Base-by-base conservation (phyloP, 1,140 invertebrate species). In the Drosophila orosa region DNA sequence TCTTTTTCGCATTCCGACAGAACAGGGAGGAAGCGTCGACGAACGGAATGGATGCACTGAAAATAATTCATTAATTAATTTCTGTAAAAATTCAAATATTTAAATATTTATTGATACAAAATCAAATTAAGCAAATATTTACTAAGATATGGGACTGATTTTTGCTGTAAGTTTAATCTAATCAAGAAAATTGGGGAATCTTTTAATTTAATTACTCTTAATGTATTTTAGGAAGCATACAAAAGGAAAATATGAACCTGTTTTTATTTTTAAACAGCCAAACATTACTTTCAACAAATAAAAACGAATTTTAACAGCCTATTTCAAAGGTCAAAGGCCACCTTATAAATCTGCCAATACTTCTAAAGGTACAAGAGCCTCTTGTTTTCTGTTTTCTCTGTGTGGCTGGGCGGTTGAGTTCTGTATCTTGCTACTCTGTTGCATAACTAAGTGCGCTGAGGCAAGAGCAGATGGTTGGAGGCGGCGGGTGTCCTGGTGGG, bases 381-480 rank as follows among this genome's bases (percentile, higher is more conserved):
- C 12, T 22, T 5, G 3, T 13, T 22, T 15, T 19, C 7, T 9
- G 15, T 22, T 52, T 52, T 52, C 50, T 35, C 29, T 33, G 29
- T 52, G 58, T 40, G 42, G 29, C 52, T 62, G 39, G 56, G 19
- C 27, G 61, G 47, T 31, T 27, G 63, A 33, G 31, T 63, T 33
- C 40, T 68, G 40, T 69, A 83, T 60, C 81, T 80, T 66, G 66
- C 69, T 57, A 73, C 79, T 71, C 65, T 80, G 77, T 89, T 89
- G 84, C 80, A 89, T 89, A 89, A 89, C 76, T 89, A 80, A 89
- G 80, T 76, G 71, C 54, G 80, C 63, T 42, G 25, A 55, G 57
- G 56, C 59, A 78, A 50, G 48, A 74, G 40, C 48, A 66, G 61
- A 19, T 55, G 59, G 19, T 10, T 19, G 37, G 12, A n/a, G 22